Evolutionary conservation across 2,888 invertebrate species (phyloP), one percentile per base, ranked within the genome.

Genomic region (Anthrax anthrax): DNA sequence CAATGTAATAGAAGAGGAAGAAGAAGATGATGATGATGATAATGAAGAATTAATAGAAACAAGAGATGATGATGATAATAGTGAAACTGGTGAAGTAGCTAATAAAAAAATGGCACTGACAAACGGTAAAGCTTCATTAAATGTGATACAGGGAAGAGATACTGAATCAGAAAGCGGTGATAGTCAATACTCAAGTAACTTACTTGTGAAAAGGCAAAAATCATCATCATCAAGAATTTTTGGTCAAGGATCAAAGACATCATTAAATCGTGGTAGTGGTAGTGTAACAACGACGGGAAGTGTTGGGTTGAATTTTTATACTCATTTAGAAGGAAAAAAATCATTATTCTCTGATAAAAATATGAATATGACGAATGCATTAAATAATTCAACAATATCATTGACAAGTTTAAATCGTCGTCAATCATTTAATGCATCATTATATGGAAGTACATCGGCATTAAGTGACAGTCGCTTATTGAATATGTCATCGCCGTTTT

Each of bases 401-500:
- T 49, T 67, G 40, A 64, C 59, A 10, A 65, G 67, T 6, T 48
- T 66, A 3, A 62, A 57, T 50, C 58, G 62, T 32, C 61, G 66
- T 1, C 58, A 57, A 3, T 63, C 62, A 40, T 68, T 68, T 43
- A 67, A 66, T 53, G 59, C 64, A 10, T 64, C 62, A 2, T 61
- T 68, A 3, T 69, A 67, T 54, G 65, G 68, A 32, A 69, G 68
- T 50, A 63, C 62, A 27, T 67, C 67, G 23, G 67, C 69, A 1
- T 43, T 69, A 10, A 67, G 67, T 48, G 69, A 69, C 47, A 66
- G 67, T 47, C 61, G 67, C 1, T 50, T 67, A 32, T 47, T 60
- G 18, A 60, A 60, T 47, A 60, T 58, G 42, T 60, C 59, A 41
- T 85, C 85, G 2, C 82, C 86, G 14, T 87, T 86, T 62, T 86